A percentile compares a stretch with the other conserved stretches of the same genome.
phyloP scores from a whole-genome alignment of 2,888 invertebrate species.

The Cataglyphis albicans region DNA sequence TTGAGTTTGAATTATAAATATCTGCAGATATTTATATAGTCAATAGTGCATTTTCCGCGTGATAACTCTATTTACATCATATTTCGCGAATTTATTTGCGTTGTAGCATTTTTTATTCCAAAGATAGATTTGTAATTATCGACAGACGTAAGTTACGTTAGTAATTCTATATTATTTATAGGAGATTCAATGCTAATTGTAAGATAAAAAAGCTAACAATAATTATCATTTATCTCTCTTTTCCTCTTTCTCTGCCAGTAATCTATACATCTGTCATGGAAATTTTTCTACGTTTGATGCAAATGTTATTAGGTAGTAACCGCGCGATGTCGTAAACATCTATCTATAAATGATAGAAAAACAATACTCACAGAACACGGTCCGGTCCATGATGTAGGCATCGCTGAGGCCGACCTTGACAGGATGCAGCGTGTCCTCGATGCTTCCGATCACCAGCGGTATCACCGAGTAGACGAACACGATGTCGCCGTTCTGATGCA shows the following conservation, averaged over 20 bases:
- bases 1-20: neutral
- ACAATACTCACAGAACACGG: conserved; percentile 92
- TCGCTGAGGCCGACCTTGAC: conserved; percentile 99
- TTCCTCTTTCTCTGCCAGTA: no score
- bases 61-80: neutral
- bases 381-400: conserved; percentile 97
- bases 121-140: neutral
- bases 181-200: no score
- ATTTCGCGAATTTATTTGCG: neutral
- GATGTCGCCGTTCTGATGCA: conserved; percentile 96
- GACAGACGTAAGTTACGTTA: neutral
- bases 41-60: neutral
- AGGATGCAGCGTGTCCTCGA: conserved; percentile 95
- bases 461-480: conserved; percentile 95
- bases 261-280: no score
- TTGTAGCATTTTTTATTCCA: neutral
- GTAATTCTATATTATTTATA: no score
- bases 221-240: no score
- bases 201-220: no score
- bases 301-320: neutral
- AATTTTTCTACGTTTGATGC: neutral
- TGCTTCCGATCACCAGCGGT: conserved; percentile 92
- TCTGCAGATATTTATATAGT: neutral
- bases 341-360: neutral
- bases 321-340: neutral